These are phyloP conservation scores for Hetaerina americana DNA, from an alignment of 1,140 invertebrate species.

Conservation along the genomic window DNA sequence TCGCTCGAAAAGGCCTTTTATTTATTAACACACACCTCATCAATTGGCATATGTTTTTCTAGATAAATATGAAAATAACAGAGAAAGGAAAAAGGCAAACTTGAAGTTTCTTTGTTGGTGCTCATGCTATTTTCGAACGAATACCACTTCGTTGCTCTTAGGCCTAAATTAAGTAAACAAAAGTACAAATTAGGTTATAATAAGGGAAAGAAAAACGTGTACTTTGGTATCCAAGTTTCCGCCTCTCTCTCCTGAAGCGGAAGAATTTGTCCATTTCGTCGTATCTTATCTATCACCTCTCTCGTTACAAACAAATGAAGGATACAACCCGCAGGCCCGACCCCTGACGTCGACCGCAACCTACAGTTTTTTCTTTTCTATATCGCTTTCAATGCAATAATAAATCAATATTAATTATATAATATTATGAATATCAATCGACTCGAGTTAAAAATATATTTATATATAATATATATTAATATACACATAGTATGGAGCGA, in stretches of 20 bases:
- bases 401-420: conserved; percentile 1
- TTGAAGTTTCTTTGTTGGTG: no score
- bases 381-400: not conserved
- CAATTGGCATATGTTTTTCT: no score
- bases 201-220: not conserved
- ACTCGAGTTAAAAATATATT: conserved; percentile 1
- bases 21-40: no score
- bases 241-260: not conserved
- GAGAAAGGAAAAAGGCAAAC: no score
- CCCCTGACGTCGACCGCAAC: not conserved
- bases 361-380: not conserved
- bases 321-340: not conserved
- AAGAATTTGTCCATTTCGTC: not conserved
- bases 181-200: no score
- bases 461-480: conserved; percentile 1
- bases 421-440: conserved; percentile 1
- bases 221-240: not conserved
- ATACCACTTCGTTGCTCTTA: no score
- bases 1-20: no score
- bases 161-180: no score
- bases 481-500: not conserved
- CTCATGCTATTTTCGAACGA: no score
- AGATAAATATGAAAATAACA: no score
- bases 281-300: not conserved
- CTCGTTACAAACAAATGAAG: not conserved